A percentile compares a stretch with the other conserved stretches of the same genome.
These are phyloP conservation scores for Anguilla japonica DNA, from an alignment of 2,113 vertebrate genomes.

Conservation along the genomic window DNA sequence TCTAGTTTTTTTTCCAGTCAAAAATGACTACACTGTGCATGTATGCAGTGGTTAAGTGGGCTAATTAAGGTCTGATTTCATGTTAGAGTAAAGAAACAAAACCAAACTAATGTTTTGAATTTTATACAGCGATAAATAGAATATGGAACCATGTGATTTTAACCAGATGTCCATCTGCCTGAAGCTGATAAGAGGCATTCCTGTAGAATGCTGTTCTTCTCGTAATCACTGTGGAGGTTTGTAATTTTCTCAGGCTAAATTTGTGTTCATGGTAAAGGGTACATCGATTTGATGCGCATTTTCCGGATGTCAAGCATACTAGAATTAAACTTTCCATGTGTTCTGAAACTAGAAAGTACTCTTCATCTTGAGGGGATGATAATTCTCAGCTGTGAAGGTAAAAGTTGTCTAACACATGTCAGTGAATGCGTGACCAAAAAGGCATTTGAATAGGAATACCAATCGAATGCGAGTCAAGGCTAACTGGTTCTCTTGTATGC, in stretches of 20 bases:
- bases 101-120: not conserved
- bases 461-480: too few species aligned
- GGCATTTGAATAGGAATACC: too few species aligned
- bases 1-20: not conserved
- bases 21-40: not conserved
- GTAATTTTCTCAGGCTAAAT: not conserved
- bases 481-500: not conserved
- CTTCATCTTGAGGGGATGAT: not conserved
- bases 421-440: too few species aligned
- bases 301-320: not conserved
- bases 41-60: not conserved
- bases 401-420: not conserved
- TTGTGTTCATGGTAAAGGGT: not conserved
- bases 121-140: not conserved
- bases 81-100: not conserved
- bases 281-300: not conserved
- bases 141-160: not conserved
- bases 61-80: not conserved
- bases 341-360: not conserved
- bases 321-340: not conserved
- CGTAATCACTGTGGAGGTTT: not conserved
- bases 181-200: not conserved
- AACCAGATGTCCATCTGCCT: not conserved
- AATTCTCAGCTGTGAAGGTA: not conserved
- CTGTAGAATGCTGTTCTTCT: not conserved